Base-by-base conservation (phyloP, 2,797 vertebrate species). In the Chloroceryle amazona region DNA sequence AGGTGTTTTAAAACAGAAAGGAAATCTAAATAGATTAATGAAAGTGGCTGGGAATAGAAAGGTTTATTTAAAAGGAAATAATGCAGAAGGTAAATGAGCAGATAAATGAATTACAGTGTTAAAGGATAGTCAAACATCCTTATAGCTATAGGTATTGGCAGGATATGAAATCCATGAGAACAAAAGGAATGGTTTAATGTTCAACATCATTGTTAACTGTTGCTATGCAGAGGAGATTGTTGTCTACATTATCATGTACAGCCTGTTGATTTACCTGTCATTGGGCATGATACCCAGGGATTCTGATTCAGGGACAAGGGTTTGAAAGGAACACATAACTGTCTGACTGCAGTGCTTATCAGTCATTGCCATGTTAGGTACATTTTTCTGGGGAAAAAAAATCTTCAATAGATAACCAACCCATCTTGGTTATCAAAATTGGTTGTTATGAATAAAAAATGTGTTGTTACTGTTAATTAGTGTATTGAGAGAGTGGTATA, bases 31-130 rank as follows among this genome's bases (percentile, higher is more conserved):
- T 3, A 72, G 49, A 51, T 85, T 60, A 81, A 55, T 42, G 33
- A 22, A 86, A 52, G 46, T 60, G 51, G 2, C 66, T 58, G 75
- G 33, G 37, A 86, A 46, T 70, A 58, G 28, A 37, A 61, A 42
- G 29, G 7, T 78, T 72, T 93, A 23, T 86, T 95, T 83, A 25
- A 83, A 65, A 81, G 29, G 31, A 86, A 81, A 81, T 83, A 65
- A 66, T 66, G 31, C 35, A 35, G 41, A 73, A 86, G 19, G 78
- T 61, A 86, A 90, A 51, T 0, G 6, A 86, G 29, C 46, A 84
- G 78, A 78, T 85, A 81, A 81, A 60, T 81, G 16, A 82, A 87
- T 67, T 87, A 31, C 26, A 37, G 19, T 28, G 3, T 35, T 91
- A 84, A 95, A 81, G 23, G 49, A 60, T 26, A 75, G 39, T 26